These are phyloP conservation scores for Cydia amplana DNA, from an alignment of 1,140 invertebrate species.

Conservation along the genomic window DNA sequence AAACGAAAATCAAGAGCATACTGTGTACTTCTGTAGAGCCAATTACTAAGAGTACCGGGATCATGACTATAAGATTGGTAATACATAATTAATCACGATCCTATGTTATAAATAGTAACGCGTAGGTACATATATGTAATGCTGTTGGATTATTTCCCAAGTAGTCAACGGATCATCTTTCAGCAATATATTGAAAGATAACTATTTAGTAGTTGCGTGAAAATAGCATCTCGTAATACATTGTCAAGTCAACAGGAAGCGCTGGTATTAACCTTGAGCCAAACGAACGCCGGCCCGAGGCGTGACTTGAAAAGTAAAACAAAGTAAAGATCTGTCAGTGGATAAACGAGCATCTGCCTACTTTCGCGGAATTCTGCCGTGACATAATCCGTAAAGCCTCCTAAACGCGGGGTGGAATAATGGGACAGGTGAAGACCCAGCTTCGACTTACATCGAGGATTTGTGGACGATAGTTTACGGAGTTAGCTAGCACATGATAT, in stretches of 20 bases:
- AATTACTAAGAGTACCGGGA: not conserved
- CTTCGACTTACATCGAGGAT: constrained; percentile 36
- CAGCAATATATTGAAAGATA: not conserved
- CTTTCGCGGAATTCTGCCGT: constrained; percentile 39
- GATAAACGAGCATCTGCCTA: constrained; percentile 45
- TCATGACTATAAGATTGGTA: no score
- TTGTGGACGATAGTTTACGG: constrained; percentile 41
- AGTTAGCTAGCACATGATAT: constrained; percentile 30
- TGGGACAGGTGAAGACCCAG: constrained; percentile 43
- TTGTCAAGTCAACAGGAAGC: constrained; percentile 23
- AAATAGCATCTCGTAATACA: constrained; percentile 6
- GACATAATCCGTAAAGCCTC: constrained; percentile 45
- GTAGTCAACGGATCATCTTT: no score
- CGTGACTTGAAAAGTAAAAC: constrained; percentile 45
- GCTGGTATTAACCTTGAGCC: constrained; percentile 30
- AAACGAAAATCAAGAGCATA: not conserved
- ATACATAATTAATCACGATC: no score
- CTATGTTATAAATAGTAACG: no score
- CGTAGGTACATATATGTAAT: no score
- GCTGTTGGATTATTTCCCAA: no score
- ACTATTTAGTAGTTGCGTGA: not conserved
- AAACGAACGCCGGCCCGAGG: constrained; percentile 26
- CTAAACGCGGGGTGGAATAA: constrained; percentile 43
- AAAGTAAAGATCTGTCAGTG: constrained; percentile 45
- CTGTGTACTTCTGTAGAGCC: not conserved